Evolutionary conservation across 1,140 invertebrate genomes (phyloP).

Genomic region (Diorhabda elongata): DNA sequence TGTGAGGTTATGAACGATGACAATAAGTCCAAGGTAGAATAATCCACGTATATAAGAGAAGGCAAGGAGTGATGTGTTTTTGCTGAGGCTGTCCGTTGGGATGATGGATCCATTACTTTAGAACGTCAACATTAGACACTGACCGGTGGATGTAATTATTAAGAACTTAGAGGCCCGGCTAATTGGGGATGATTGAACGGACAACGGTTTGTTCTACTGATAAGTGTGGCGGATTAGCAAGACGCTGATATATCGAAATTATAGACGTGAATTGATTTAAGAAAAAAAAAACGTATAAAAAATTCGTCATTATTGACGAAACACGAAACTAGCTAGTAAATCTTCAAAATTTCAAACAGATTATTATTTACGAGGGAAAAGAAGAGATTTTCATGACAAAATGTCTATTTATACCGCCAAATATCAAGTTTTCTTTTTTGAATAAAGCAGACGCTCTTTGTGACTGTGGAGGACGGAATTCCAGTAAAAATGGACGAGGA

Average conservation of each 20-base stretch:
- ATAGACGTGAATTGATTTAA: neutral
- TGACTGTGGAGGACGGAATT: too few relatives aligned
- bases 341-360: too few relatives aligned
- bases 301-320: too few relatives aligned
- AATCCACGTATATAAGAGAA: neutral
- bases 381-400: too few relatives aligned
- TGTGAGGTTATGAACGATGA: conserved; percentile 36
- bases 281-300: too few relatives aligned
- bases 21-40: conserved; percentile 32
- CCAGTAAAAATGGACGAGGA: too few relatives aligned
- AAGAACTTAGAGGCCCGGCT: conserved; percentile 35
- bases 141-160: conserved; percentile 30
- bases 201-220: conserved; percentile 17
- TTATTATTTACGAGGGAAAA: too few relatives aligned
- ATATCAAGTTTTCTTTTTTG: too few relatives aligned
- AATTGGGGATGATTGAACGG: conserved; percentile 46
- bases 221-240: neutral
- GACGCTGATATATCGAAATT: neutral
- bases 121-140: conserved; percentile 38
- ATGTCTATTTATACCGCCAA: too few relatives aligned
- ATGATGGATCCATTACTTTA: conserved; percentile 49
- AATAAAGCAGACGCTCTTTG: too few relatives aligned
- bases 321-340: too few relatives aligned
- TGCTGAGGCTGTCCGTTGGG: conserved; percentile 43
- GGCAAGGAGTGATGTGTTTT: conserved; percentile 40